Conservation (phyloP, 2,797 vertebrate species). For the Novumbra hubbsi region DNA sequence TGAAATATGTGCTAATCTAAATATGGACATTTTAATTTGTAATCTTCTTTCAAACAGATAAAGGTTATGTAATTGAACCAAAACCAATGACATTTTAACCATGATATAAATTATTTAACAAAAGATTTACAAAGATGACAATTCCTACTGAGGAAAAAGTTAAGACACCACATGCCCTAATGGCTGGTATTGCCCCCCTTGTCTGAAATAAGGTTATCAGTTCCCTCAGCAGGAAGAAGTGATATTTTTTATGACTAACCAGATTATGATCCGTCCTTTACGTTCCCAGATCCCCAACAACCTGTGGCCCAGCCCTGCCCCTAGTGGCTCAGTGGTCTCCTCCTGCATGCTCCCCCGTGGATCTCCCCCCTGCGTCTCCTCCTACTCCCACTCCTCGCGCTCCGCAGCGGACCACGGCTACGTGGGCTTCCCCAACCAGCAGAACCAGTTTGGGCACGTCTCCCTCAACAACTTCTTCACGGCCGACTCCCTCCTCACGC, state of each 20-base stretch:
- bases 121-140: too few relatives aligned
- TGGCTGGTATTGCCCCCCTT: too few relatives aligned
- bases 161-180: too few relatives aligned
- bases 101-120: too few relatives aligned
- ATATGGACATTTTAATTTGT: too few relatives aligned
- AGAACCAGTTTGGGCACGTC: slow-evolving; percentile 94
- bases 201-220: too few relatives aligned
- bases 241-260: neutral
- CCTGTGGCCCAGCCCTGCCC: slow-evolving; percentile 86
- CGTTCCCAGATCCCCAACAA: slow-evolving; percentile 93
- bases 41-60: too few relatives aligned
- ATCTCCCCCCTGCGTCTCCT: slow-evolving; percentile 91
- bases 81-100: too few relatives aligned
- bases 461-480: slow-evolving; percentile 96
- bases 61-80: too few relatives aligned
- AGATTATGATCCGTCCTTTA: neutral
- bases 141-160: too few relatives aligned
- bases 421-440: slow-evolving; percentile 91
- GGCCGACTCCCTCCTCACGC: slow-evolving; percentile 90
- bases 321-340: slow-evolving; percentile 87
- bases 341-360: slow-evolving; percentile 96
- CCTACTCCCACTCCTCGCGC: slow-evolving; percentile 89
- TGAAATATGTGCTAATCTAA: too few relatives aligned
- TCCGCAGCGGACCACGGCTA: slow-evolving; percentile 84
- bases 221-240: too few relatives aligned